phyloP scores from a whole-genome alignment of 2,113 vertebrate genomes.

The Mionectes macconnelli region DNA sequence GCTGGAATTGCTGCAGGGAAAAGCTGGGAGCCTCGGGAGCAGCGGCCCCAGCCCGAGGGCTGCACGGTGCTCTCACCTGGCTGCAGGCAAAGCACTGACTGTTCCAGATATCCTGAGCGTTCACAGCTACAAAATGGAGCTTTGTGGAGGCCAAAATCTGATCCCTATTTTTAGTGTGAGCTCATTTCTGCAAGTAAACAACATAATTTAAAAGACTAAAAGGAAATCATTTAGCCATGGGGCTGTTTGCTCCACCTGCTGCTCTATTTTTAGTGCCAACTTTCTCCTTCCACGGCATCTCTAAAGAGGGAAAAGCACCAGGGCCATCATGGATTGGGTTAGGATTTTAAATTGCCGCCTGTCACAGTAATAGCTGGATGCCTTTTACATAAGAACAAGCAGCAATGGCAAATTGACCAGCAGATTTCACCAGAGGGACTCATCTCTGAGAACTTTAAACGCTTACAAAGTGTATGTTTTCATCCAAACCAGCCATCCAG shows the following conservation, averaged over 20 bases:
- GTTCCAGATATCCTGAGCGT: background rate
- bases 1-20: background rate
- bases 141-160: background rate
- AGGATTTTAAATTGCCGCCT: background rate
- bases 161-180: background rate
- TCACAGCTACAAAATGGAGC: background rate
- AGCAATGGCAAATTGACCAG: background rate
- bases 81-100: background rate
- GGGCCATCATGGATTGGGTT: background rate
- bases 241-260: background rate
- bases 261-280: background rate
- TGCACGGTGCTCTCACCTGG: accelerated
- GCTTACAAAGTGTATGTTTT: background rate
- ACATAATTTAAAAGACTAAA: background rate
- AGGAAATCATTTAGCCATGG: background rate
- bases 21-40: background rate
- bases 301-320: background rate
- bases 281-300: background rate
- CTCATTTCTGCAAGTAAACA: background rate
- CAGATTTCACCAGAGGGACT: background rate
- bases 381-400: background rate
- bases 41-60: background rate
- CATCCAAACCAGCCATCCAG: background rate
- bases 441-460: background rate
- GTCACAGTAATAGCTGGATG: background rate